These are phyloP conservation scores for Lasioglossum baleicum DNA, from an alignment of 1,140 invertebrate genomes.

Conservation along the genomic window DNA sequence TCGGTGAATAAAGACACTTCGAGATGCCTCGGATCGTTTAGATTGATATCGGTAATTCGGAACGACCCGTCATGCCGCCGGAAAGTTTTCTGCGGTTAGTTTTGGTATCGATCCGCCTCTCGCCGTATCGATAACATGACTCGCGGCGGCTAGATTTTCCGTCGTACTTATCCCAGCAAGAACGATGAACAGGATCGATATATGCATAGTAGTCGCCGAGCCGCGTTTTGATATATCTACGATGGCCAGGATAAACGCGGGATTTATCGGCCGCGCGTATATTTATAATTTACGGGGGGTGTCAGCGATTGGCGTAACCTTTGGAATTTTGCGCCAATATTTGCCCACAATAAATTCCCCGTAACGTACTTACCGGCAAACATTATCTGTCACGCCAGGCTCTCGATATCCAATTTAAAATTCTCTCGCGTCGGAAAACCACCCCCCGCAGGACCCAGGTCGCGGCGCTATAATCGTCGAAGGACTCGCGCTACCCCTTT, in stretches of 20 bases:
- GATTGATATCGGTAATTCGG: neutral
- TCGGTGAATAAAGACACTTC: neutral
- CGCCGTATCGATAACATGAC: too few species aligned
- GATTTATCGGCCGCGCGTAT: slow-evolving; percentile 35
- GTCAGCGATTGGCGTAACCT: slow-evolving; percentile 25
- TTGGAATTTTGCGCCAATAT: slow-evolving; percentile 39
- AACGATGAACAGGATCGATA: slow-evolving; percentile 9
- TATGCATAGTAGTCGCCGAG: slow-evolving; percentile 7
- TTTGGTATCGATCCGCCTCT: neutral
- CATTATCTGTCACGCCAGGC: slow-evolving; percentile 17
- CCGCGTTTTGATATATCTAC: slow-evolving; percentile 26
- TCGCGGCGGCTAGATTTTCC: too few species aligned
- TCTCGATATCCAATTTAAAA: neutral
- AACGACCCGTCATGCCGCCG: neutral
- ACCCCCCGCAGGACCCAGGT: neutral
- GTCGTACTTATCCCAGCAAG: too few species aligned
- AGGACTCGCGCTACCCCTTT: neutral
- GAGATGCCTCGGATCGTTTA: slow-evolving; percentile 2
- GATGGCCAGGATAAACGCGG: slow-evolving; percentile 14
- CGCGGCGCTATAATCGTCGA: neutral
- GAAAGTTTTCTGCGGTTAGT: neutral
- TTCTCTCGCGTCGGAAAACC: neutral
- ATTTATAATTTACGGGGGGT: slow-evolving; percentile 42
- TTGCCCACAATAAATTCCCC: slow-evolving; percentile 27
- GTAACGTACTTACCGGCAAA: slow-evolving; percentile 22